A percentile compares a stretch with the other conserved stretches of the same genome.
Conservation (phyloP, 2,797 vertebrate species). For the Harpagifer antarcticus region DNA sequence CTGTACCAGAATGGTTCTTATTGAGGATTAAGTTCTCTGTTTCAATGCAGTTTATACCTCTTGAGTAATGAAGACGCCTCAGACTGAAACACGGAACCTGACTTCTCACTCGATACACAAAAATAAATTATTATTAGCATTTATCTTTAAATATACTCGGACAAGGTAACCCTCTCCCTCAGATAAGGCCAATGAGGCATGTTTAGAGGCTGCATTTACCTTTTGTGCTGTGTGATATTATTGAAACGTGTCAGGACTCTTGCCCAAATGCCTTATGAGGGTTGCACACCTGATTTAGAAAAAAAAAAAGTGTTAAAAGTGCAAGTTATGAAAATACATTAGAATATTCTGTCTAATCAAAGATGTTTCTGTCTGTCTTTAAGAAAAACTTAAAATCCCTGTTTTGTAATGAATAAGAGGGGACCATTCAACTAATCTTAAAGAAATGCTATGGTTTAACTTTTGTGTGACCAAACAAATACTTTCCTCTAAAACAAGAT, state of each 20-base stretch:
- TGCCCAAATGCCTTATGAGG: constrained; percentile 70
- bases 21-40: constrained; percentile 28
- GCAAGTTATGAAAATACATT: constrained; percentile 42
- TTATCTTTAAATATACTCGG: constrained; percentile 36
- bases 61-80: constrained; percentile 15
- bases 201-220: constrained; percentile 34
- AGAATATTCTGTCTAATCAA: constrained; percentile 22
- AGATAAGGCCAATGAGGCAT: constrained; percentile 36
- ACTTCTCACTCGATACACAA: constrained; percentile 33
- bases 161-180: constrained; percentile 18
- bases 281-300: constrained; percentile 48
- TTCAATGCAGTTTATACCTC: constrained; percentile 27
- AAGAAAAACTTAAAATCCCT: constrained; percentile 17
- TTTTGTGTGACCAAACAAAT: constrained; percentile 38
- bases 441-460: constrained; percentile 5
- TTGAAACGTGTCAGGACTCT: constrained; percentile 51
- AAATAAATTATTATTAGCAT: constrained; percentile 31
- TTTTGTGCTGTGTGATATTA: constrained; percentile 47
- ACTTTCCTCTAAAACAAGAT: constrained; percentile 47
- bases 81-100: constrained; percentile 37
- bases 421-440: constrained; percentile 26
- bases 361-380: constrained; percentile 36
- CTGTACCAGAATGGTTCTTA: constrained; percentile 28
- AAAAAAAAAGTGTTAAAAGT: not conserved
- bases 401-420: constrained; percentile 34